phyloP scores from a whole-genome alignment of 92 coral and sea anemone species.

The Micromussa lordhowensis region DNA sequence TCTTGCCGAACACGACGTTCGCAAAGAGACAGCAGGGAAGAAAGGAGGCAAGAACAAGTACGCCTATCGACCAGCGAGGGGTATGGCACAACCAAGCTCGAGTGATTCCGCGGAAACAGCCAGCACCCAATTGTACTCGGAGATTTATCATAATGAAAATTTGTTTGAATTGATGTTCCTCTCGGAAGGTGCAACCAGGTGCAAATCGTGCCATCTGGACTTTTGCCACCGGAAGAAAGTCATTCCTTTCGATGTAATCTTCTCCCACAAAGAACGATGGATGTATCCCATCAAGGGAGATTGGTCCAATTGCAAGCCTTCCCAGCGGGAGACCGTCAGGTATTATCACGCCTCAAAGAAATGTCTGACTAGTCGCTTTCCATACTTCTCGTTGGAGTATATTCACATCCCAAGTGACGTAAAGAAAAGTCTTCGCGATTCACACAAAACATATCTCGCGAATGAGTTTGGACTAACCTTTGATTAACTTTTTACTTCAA shows the following conservation, averaged over 20 bases:
- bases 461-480: too few species aligned
- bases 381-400: too few species aligned
- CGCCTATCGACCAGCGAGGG: constrained; percentile 51
- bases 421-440: too few species aligned
- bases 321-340: too few species aligned
- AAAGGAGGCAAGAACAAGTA: constrained; percentile 60
- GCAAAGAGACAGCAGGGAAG: constrained; percentile 42
- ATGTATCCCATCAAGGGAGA: too few species aligned
- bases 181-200: constrained; percentile 29
- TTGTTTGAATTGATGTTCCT: constrained; percentile 48
- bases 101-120: neutral
- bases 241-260: constrained; percentile 44
- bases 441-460: too few species aligned
- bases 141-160: constrained; percentile 52
- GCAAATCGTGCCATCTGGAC: constrained; percentile 63
- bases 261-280: constrained; percentile 43
- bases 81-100: neutral
- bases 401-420: too few species aligned
- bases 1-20: constrained; percentile 43
- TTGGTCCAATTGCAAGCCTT: too few species aligned
- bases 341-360: too few species aligned
- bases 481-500: too few species aligned
- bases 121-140: constrained; percentile 29
- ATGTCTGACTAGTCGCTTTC: too few species aligned
- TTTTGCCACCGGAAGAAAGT: constrained; percentile 48